Base-by-base conservation (phyloP, 1,140 invertebrate genomes). In the Drosophila neocordata region DNA sequence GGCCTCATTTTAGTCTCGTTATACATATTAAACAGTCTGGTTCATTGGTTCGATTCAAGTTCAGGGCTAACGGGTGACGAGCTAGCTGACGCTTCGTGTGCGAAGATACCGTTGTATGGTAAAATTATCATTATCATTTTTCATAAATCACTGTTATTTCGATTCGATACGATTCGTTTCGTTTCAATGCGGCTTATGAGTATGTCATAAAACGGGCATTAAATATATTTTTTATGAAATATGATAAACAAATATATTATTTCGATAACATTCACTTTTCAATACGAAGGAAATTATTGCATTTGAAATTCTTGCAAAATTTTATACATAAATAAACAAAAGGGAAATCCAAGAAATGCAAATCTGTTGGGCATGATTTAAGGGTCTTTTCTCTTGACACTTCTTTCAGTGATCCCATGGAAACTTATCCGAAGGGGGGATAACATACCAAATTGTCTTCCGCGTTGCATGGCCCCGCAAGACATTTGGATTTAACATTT, bases 401-500 rank as follows among this genome's bases (percentile, higher is more conserved):
- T 20, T 48, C 41, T 20, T 48, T n/a, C 4, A 22, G 6, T n/a
- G 13, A 61, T 48, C 59, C n/a, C 41, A 15, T 61, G 15, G n/a
- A 66, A 73, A 73, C 65, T 59, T 62, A n/a, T n/a, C n/a, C n/a
- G n/a, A 57, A 73, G 53, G 55, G 66, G 27, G 27, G 27, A 6
- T 31, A 63, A 66, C 65, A 61, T 65, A 66, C 37, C 13, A 24
- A 52, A 11, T 58, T 73, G 59, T 59, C 66, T 74, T 77, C 74
- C 74, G 74, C 74, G 70, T 77, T 61, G 53, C 31, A 15, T 56
- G 13, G 53, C 27, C 27, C 27, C 13, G 27, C 18, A 3, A 24
- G n/a, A 48, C 24, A 55, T 38, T 38, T 38, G 3, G 12, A 38
- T 13, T 38, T 5, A 4, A 31, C 27, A 12, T 5, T n/a, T 44